Base-by-base conservation (phyloP, 2,113 vertebrate genomes). In the Chaetorhynchus papuensis region DNA sequence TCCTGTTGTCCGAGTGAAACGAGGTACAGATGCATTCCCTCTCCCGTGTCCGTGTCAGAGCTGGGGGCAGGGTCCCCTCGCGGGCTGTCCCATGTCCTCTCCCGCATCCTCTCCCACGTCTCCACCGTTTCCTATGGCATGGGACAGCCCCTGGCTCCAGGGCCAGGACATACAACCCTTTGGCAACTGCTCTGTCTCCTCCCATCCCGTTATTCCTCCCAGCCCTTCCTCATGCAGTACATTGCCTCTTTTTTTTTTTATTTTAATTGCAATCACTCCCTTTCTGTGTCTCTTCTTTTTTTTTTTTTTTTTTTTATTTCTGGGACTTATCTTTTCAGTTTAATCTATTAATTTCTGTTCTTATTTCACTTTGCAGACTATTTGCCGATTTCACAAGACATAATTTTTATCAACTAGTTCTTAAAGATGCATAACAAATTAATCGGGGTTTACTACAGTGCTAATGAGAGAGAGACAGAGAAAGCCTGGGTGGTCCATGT, bases 371-470 rank as follows among this genome's bases (percentile, higher is more conserved):
- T 98, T 98, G 96, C 97, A 98, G 97, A 98, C 97, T 98, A 97
- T 97, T 97, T 98, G 97, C 98, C 95, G 96, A 98, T 98, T 97
- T 98, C 97, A 97, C 97, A 98, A 98, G 97, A 98, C 97, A 98
- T 97, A 97, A 97, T 98, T 98, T 98, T 98, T 98, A 97, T 97
- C 97, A 98, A 98, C 98, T 98, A 98, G 97, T 97, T 98, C 98
- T 99, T 99, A 99, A 98, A 99, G 98, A 99, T 98, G 98, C 98
- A 98, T 98, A 98, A 98, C 98, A 98, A 98, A 98, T 98, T 98
- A 98, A 97, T 98, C 97, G 97, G 98, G 98, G 98, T 98, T 99
- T 99, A 98, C 98, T 98, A 88, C 98, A 98, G 97, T 98, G 94
- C 98, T 99, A 98, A 99, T 98, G 98, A 98, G 98, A 98, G 97